A percentile compares a stretch with the other conserved stretches of the same genome.
These are phyloP conservation scores for Pantherophis vulpinus DNA, from an alignment of 2,797 vertebrate genomes.

Conservation along the genomic window DNA sequence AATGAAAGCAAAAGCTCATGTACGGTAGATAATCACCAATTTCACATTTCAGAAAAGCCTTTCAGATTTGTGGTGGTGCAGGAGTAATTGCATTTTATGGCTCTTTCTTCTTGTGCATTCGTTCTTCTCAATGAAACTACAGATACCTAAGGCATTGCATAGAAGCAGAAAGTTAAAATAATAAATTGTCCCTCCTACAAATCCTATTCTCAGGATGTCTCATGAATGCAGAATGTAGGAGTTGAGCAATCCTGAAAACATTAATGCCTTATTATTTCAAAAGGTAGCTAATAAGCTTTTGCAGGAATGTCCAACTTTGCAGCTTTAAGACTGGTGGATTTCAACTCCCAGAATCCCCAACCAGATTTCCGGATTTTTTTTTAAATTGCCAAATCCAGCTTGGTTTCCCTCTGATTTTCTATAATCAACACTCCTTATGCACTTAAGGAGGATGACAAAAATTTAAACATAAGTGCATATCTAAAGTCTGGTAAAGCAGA, in stretches of 20 bases:
- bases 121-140: constrained; percentile 29
- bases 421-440: background rate
- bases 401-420: background rate
- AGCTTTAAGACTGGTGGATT: background rate
- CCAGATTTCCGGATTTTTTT: background rate
- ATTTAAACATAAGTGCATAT: background rate
- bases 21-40: constrained; percentile 19
- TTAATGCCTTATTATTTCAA: background rate
- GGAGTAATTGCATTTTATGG: constrained; percentile 40
- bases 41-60: constrained; percentile 35
- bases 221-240: background rate
- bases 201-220: constrained; percentile 17
- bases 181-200: constrained; percentile 30
- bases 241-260: constrained; percentile 9
- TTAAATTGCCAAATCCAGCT: background rate
- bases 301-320: background rate
- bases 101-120: constrained; percentile 35
- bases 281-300: background rate
- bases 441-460: background rate
- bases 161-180: constrained; percentile 37
- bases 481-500: background rate
- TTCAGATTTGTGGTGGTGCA: constrained; percentile 38
- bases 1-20: constrained; percentile 11
- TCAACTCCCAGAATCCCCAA: background rate
- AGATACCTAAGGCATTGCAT: constrained; percentile 30